phyloP scores from a whole-genome alignment of 2,797 vertebrate species.

The Peromyscus eremicus region DNA sequence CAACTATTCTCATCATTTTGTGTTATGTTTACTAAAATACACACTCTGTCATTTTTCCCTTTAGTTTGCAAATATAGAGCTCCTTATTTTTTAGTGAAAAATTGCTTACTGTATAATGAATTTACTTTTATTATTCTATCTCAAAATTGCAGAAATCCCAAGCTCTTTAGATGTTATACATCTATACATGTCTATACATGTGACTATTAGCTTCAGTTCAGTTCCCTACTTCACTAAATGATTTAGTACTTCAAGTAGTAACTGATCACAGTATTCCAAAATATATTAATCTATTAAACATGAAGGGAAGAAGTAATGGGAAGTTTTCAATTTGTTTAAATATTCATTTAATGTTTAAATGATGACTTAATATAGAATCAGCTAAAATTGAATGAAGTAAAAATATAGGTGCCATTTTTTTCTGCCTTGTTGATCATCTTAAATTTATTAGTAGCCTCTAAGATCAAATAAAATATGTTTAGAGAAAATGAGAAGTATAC shows the following conservation, averaged over 20 bases:
- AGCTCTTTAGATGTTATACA: not conserved
- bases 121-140: constrained; percentile 18
- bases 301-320: not conserved
- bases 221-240: not conserved
- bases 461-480: not conserved
- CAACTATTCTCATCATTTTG: not conserved
- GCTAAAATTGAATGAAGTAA: not conserved
- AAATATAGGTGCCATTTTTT: not conserved
- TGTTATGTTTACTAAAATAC: not conserved
- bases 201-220: not conserved
- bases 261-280: not conserved
- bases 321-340: not conserved
- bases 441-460: not conserved
- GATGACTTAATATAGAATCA: not conserved
- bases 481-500: not conserved
- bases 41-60: not conserved
- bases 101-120: not conserved
- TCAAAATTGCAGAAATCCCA: not conserved
- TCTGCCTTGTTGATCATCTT: not conserved
- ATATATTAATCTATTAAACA: constrained; percentile 5
- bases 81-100: not conserved
- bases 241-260: not conserved
- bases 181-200: not conserved
- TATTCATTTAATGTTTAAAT: not conserved
- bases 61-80: not conserved